Evolutionary conservation across 1,140 invertebrate species (phyloP), one percentile per base, ranked within the genome.

Genomic region (Drosophila sulfurigaster): DNA sequence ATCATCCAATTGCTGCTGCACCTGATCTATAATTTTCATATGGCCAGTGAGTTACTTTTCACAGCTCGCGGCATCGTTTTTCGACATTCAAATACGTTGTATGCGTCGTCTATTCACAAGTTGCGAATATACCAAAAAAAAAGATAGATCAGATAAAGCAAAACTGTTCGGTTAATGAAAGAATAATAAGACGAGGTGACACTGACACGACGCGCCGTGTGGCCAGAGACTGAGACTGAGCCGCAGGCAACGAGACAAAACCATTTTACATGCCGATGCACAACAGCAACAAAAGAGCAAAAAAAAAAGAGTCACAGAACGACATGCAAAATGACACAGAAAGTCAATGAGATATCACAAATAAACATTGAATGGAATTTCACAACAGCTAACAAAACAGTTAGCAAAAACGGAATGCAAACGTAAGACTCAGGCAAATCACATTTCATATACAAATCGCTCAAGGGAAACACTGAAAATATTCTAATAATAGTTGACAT

Each of bases 11-110:
- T 65, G 35, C 65, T 70, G 48, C 49, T 78, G 64, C 82, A 87
- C 82, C 82, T 87, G 82, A 87, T 87, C 74, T 87, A 87, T 87
- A 87, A 87, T 87, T 87, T 87, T 28, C 85, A 71, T 75, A 78
- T 82, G 71, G 77, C 75, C 82, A 79, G 70, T 87, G 73, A 87
- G 77, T 83, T 82, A 83, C 85, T 87, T 87, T 89, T 89, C 80
- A 83, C 85, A 87, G 83, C 83, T 87, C 83, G 83, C 83, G 83
- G 83, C 83, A 63, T 59, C 41, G 32, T 58, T 70, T 51, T 52
- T 51, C 68, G 52, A 57, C 54, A 68, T 49, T 51, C 67, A 32
- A 75, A 57, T 32, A 13, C 54, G 25, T 25, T 25, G 20, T 8
- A 32, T 54, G 41, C n/a, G 13, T 28, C n/a, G 13, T 38, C n/a